phyloP scores from a whole-genome alignment of 2,113 vertebrate genomes.

The Tonatia bakeri region DNA sequence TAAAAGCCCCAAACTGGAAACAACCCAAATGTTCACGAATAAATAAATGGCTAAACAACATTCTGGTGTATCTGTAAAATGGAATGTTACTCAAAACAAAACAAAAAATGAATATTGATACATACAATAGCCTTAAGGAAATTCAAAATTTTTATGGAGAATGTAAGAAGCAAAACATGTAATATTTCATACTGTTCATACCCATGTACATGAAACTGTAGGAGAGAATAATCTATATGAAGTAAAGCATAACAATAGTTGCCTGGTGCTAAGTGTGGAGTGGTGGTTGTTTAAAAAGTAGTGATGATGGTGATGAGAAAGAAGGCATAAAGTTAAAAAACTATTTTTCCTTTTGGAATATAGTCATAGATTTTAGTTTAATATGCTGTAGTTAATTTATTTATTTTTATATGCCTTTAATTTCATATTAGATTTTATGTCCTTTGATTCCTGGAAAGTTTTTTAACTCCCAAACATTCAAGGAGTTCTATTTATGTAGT shows the following conservation, averaged over 20 bases:
- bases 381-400: neutral
- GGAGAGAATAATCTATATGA: neutral
- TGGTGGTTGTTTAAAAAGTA: neutral
- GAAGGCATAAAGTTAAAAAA: neutral
- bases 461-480: neutral
- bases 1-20: neutral
- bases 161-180: neutral
- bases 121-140: neutral
- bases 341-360: neutral
- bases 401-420: neutral
- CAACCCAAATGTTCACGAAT: neutral
- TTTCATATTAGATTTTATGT: neutral
- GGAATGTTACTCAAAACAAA: neutral
- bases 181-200: neutral
- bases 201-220: neutral
- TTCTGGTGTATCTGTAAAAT: neutral
- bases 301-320: neutral
- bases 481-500: neutral
- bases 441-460: neutral
- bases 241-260: neutral
- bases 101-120: neutral
- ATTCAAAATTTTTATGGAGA: neutral
- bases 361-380: neutral
- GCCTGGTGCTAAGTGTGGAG: neutral
- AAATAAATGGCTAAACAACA: neutral